Evolutionary conservation across 92 coral and sea anemone species (phyloP), one percentile per base, ranked within the genome.

Genomic region (Diadumene lineata): DNA sequence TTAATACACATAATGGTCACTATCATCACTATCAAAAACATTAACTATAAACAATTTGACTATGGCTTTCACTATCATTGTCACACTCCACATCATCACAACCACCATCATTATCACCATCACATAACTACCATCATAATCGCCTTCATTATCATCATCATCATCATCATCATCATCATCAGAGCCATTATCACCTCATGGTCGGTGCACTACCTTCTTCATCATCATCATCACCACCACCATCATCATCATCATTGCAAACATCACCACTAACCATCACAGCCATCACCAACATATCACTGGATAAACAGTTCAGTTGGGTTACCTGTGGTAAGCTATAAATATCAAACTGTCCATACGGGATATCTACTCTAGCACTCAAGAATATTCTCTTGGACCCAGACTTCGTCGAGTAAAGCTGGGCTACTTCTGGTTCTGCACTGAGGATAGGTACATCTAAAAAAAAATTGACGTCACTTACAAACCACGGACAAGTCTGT

Each of bases 361-460:
- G 98, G 55, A 92, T 87, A 26, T 73, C 83, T 28, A 87, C 89
- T 60, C 88, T 68, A 13, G 97, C 97, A 63, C 92, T 86, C 30
- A 88, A 84, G 71, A 94, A 94, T 38, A 94, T 94, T 65, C 98
- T 75, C 85, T 94, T 94, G 38, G 98, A 84, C 13, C 98, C 98
- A 29, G 98, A 94, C 76, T 94, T 94, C 44, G 98, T 88, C 11
- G 98, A 87, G 84, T 94, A 94, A 43, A 94, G 84, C 15, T 82
- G 83, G 28, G 98, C 94, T 25, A 94, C 89, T 38, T 94, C 98
- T 1, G 98, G 98, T 60, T 94, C 97, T 26, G 98, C 86, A 57
- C 98, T 88, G 44, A 94, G 75, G 33, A 94, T 73, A 34, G 98
- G 98, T 13, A 92, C 76, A 75, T 92, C 98, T 94, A 77, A 53